A percentile compares a stretch with the other conserved stretches of the same genome.
Evolutionary conservation across 1,140 invertebrate genomes (phyloP).

Genomic region (Cotesia vestalis): DNA sequence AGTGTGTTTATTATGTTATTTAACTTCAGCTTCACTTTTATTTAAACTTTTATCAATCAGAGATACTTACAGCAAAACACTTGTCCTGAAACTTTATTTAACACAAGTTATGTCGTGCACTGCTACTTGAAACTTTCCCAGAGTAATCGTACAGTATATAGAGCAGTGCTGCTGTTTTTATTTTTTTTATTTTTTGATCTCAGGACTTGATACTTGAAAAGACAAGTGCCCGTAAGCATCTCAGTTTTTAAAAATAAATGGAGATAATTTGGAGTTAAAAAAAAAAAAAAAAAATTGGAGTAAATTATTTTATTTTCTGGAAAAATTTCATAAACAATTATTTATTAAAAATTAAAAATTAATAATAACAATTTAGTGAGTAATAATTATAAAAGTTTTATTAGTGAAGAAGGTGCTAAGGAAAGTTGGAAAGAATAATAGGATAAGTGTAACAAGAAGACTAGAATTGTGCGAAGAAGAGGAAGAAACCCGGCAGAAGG

Average conservation of each 20-base stretch:
- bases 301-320: too few species aligned
- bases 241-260: background rate
- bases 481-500: slow-evolving; percentile 11
- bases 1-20: background rate
- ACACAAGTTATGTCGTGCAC: background rate
- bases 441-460: slow-evolving; percentile 30
- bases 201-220: too few species aligned
- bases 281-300: too few species aligned
- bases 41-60: background rate
- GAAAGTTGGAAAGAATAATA: slow-evolving; percentile 23
- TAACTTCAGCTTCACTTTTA: background rate
- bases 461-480: slow-evolving; percentile 15
- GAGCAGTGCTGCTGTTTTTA: background rate
- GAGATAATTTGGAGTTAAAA: too few species aligned
- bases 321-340: too few species aligned
- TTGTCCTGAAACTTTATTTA: background rate
- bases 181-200: background rate
- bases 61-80: too few species aligned
- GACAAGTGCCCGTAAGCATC: too few species aligned
- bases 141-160: slow-evolving; percentile 1
- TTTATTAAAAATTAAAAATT: too few species aligned
- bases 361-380: background rate
- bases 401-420: slow-evolving; percentile 22
- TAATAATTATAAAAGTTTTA: background rate
- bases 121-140: background rate